Conservation (phyloP, 2,113 vertebrate species). For the Oncorhynchus nerka region DNA sequence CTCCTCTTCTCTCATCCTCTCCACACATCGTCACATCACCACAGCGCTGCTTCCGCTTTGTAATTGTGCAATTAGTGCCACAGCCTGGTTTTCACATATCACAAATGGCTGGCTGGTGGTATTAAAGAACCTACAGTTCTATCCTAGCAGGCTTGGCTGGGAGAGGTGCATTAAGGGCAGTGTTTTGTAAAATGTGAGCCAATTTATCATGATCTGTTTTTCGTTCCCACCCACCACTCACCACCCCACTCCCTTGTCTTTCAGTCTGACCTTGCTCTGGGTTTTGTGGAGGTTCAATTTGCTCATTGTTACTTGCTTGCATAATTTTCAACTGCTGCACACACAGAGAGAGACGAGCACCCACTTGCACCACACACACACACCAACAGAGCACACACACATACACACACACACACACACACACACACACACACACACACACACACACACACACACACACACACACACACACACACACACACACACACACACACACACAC, state of each 20-base stretch:
- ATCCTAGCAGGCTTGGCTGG: conserved; percentile 63
- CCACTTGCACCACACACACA: conserved; percentile 17
- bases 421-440: conserved; percentile 23
- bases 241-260: conserved; percentile 84
- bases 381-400: conserved; percentile 19
- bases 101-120: conserved; percentile 77
- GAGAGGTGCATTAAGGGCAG: conserved; percentile 86
- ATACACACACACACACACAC: background rate
- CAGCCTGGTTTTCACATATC: conserved; percentile 93
- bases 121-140: conserved; percentile 62
- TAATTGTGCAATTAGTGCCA: conserved; percentile 99
- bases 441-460: conserved; percentile 17
- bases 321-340: conserved; percentile 86
- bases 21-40: conserved; percentile 80
- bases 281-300: conserved; percentile 86
- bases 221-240: conserved; percentile 82
- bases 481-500: no score
- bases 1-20: conserved; percentile 57
- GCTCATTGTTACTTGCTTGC: conserved; percentile 90
- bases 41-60: conserved; percentile 88
- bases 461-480: no score
- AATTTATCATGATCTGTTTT: conserved; percentile 97
- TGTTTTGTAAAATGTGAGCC: conserved; percentile 93
- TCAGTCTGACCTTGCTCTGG: conserved; percentile 88
- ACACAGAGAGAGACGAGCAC: conserved; percentile 34